Conservation (phyloP, 2,888 invertebrate genomes). For the Metalampra italica region DNA sequence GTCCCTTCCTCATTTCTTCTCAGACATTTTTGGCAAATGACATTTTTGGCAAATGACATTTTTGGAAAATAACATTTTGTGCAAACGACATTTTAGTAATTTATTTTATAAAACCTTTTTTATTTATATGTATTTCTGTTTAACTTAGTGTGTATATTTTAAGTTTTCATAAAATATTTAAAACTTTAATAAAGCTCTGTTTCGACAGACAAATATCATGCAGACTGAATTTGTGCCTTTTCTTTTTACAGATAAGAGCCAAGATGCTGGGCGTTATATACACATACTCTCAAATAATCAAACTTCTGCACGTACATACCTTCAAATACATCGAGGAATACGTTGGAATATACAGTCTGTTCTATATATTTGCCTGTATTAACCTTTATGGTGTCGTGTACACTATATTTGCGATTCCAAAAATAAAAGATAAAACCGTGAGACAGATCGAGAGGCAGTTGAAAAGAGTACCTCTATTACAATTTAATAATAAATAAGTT, state of each 20-base stretch:
- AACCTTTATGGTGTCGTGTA: slow-evolving; percentile 59
- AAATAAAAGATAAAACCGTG: slow-evolving; percentile 38
- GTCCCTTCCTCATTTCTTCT: too few relatives aligned
- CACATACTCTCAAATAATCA: slow-evolving; percentile 47
- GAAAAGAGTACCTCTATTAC: slow-evolving; percentile 48
- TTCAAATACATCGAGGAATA: slow-evolving; percentile 52
- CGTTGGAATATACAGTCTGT: slow-evolving; percentile 49
- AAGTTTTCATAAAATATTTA: too few relatives aligned
- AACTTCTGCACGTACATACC: slow-evolving; percentile 48
- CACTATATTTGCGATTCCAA: slow-evolving; percentile 44
- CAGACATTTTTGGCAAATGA: too few relatives aligned
- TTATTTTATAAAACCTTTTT: too few relatives aligned
- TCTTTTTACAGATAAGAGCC: slow-evolving; percentile 50
- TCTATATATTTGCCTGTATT: slow-evolving; percentile 54
- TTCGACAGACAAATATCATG: too few relatives aligned
- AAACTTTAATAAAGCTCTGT: too few relatives aligned
- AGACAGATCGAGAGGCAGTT: slow-evolving; percentile 55
- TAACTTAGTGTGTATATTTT: too few relatives aligned
- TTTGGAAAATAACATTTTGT: too few relatives aligned
- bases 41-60: too few relatives aligned
- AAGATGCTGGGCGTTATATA: slow-evolving; percentile 42
- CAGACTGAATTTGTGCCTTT: background rate
- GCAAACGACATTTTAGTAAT: too few relatives aligned
- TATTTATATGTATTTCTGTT: too few relatives aligned
- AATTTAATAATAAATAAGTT: slow-evolving; percentile 19